Conservation (phyloP, 2,888 invertebrate species). For the Saturnia japonica region DNA sequence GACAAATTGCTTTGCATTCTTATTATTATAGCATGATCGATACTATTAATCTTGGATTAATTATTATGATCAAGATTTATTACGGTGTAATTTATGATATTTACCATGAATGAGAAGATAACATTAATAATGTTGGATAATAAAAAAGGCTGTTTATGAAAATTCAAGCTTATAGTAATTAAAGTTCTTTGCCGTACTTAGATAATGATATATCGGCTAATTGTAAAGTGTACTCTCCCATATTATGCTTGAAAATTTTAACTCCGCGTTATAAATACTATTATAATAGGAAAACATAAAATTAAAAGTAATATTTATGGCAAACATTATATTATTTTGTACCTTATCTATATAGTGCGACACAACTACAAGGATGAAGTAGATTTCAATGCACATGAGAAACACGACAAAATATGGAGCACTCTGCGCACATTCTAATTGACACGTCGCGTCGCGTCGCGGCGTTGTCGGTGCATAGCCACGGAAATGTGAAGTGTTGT, state of each 20-base stretch:
- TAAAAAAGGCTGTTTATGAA: too few species aligned
- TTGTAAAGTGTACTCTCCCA: neutral
- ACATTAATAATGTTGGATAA: too few species aligned
- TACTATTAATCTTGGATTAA: too few species aligned
- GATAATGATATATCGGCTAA: too few species aligned
- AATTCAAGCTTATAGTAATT: too few species aligned
- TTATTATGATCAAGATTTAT: too few species aligned
- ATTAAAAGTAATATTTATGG: neutral
- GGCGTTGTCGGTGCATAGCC: conserved; percentile 45
- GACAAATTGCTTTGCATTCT: too few species aligned
- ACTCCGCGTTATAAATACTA: neutral
- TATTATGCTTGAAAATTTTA: neutral
- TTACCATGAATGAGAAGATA: too few species aligned
- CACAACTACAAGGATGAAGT: neutral
- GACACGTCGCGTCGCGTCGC: too few species aligned
- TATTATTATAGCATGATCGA: too few species aligned
- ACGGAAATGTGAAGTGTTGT: conserved; percentile 36
- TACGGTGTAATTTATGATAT: too few species aligned
- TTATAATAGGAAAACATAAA: neutral
- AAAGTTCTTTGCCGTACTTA: too few species aligned
- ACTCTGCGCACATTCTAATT: conserved; percentile 52
- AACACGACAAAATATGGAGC: conserved; percentile 47
- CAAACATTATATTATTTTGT: neutral
- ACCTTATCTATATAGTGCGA: neutral
- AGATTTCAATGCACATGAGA: conserved; percentile 9